These are phyloP conservation scores for Vanacampus margaritifer DNA, from an alignment of 2,113 vertebrate genomes.

Conservation along the genomic window DNA sequence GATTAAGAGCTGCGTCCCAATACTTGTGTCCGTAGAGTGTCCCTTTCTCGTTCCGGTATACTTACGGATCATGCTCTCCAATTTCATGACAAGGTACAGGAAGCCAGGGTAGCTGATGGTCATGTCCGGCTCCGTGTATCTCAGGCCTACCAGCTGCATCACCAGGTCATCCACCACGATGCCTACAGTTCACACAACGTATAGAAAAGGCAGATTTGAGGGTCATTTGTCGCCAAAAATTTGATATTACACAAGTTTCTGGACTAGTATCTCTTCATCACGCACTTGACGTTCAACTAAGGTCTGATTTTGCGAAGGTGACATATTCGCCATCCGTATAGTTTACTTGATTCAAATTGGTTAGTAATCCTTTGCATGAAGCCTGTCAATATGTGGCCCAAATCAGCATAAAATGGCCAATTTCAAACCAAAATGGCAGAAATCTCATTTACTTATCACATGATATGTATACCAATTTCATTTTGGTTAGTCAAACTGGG, in stretches of 20 bases:
- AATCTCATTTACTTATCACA: too few species aligned
- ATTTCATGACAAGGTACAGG: constrained; percentile 70
- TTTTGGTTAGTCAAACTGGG: too few species aligned
- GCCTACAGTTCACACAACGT: constrained; percentile 48
- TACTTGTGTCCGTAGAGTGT: background rate
- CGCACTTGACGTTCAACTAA: background rate
- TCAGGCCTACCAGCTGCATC: constrained; percentile 69
- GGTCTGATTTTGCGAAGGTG: background rate
- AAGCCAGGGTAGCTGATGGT: constrained; percentile 75
- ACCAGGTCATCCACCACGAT: constrained; percentile 66
- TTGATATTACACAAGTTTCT: background rate
- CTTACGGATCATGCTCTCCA: constrained; percentile 76
- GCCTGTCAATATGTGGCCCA: too few species aligned
- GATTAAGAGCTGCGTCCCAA: background rate
- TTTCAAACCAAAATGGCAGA: too few species aligned
- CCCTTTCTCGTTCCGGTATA: background rate
- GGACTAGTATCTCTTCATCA: background rate
- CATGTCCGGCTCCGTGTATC: constrained; percentile 70
- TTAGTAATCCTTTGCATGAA: too few species aligned
- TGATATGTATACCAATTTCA: too few species aligned
- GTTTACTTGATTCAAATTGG: too few species aligned
- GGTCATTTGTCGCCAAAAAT: background rate
- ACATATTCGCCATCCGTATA: background rate
- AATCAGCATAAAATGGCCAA: too few species aligned
- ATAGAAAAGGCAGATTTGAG: background rate